Evolutionary conservation across 2,888 invertebrate genomes (phyloP), one percentile per base, ranked within the genome.

Genomic region (Choristoneura rosaceana): DNA sequence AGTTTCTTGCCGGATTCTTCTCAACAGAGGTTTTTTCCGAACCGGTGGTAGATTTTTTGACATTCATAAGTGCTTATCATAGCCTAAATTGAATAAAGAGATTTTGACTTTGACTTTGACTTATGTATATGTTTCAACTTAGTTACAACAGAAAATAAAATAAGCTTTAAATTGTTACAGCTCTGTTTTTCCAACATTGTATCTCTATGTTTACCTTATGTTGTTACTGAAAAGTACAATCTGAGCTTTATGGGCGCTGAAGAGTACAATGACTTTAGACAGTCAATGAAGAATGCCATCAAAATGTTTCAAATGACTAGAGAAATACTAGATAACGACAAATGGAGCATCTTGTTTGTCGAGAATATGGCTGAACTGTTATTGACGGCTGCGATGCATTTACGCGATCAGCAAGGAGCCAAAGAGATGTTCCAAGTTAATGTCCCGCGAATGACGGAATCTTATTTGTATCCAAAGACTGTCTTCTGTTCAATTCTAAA

Each of bases 301-400:
- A 86, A 80, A 75, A 84, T 92, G 82, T 89, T 91, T 75, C 85
- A 87, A 76, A 75, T 81, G 15, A 89, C 87, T 0, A 82, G 89
- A 73, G 83, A 87, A 43, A 84, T 88, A 63, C 79, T 93, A 70
- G 87, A 84, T 62, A 87, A 85, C 80, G 85, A 91, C 69, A 83
- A 85, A 79, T 87, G 88, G 88, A 87, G 87, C 75, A 83, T 87
- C 82, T 79, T 94, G 63, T 90, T 94, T 61, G 87, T 87, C 71
- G 85, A 89, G 78, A 87, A 91, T 84, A 79, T 95, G 80, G 89
- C 88, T 14, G 81, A 87, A 63, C 77, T 95, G 61, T 69, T 95
- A 75, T 77, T 88, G 47, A 73, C 88, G 65, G 74, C 87, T 4
- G 81, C 91, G 14, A 79, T 82, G 8, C 86, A 89, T 66, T 81